Conservation (phyloP, 2,888 invertebrate genomes). For the Ennomos quercinarius region DNA sequence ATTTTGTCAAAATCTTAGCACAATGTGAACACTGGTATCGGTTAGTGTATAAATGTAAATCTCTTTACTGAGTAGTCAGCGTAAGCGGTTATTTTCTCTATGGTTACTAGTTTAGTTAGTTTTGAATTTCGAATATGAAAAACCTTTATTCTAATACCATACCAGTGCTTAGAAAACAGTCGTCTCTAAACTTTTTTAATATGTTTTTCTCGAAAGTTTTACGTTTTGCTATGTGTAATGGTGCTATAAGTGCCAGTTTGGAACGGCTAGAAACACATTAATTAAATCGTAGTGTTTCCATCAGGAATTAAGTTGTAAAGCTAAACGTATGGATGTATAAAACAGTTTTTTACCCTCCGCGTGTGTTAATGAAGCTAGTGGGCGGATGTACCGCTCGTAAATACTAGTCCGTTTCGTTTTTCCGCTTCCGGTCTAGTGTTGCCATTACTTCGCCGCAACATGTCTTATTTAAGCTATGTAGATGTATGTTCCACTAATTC, state of each 20-base stretch:
- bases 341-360: constrained; percentile 56
- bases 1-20: no score
- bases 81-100: no score
- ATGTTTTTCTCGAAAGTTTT: no score
- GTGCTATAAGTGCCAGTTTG: constrained; percentile 18
- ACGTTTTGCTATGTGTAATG: background rate
- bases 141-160: no score
- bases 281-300: constrained; percentile 31
- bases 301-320: constrained; percentile 45
- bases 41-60: no score
- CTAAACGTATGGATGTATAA: constrained; percentile 51
- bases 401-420: constrained; percentile 82
- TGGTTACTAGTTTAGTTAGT: no score
- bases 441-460: constrained; percentile 74
- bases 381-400: constrained; percentile 80
- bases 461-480: constrained; percentile 76
- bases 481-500: constrained; percentile 62
- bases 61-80: no score
- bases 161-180: no score
- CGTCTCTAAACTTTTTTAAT: no score
- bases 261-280: constrained; percentile 21
- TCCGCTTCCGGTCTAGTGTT: constrained; percentile 77
- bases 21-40: no score
- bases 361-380: constrained; percentile 71
- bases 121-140: no score